Conservation (phyloP, 2,797 vertebrate genomes). For the Monodelphis domestica region DNA sequence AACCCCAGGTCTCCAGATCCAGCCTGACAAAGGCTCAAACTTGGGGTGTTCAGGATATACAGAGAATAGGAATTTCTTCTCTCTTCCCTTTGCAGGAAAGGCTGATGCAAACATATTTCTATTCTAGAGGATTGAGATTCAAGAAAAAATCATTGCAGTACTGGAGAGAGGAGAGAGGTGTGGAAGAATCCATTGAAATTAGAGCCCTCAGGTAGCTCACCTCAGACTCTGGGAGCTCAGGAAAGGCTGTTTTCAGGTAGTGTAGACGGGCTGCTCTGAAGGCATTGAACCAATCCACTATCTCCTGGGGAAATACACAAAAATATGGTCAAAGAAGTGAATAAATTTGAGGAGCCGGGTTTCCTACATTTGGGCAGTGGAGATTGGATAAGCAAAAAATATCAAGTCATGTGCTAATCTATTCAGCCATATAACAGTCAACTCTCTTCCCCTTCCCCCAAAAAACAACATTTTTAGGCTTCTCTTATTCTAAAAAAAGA, state of each 20-base stretch:
- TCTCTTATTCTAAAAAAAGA: background rate
- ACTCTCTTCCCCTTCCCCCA: background rate
- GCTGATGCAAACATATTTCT: background rate
- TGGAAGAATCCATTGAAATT: background rate
- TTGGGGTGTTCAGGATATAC: background rate
- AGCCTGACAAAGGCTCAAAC: background rate
- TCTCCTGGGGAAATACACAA: slow-evolving; percentile 87
- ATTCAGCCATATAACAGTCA: background rate
- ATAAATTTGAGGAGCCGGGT: background rate
- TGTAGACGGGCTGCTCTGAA: slow-evolving; percentile 92
- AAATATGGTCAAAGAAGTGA: slow-evolving; percentile 15
- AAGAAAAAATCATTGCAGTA: background rate
- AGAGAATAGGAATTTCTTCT: background rate
- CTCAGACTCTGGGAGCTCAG: slow-evolving; percentile 88
- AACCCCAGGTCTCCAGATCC: slow-evolving; percentile 1
- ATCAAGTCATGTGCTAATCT: background rate
- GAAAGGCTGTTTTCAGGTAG: slow-evolving; percentile 91
- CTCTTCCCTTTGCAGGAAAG: background rate
- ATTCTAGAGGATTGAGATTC: background rate
- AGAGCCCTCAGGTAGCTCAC: slow-evolving; percentile 81
- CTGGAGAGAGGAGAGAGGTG: background rate
- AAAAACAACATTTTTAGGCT: background rate
- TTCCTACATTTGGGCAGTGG: background rate
- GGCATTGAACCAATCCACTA: slow-evolving; percentile 94
- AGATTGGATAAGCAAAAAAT: background rate